Base-by-base conservation (phyloP, 1,140 invertebrate species). In the Drosophila ironensis region DNA sequence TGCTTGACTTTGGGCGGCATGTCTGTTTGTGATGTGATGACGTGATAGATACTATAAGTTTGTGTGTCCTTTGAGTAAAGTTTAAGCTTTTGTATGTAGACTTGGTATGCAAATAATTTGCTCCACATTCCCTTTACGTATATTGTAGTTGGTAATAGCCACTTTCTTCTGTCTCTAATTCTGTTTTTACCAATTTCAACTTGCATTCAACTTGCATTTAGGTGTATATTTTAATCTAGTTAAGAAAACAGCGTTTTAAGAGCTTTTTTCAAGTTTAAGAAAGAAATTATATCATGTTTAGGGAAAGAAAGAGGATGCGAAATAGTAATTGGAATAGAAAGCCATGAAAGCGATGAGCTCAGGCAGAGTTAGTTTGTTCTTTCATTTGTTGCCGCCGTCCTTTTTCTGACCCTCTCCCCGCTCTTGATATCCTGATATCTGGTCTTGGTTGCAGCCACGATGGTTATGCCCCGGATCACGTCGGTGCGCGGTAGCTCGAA, bases 381-480 rank as follows among this genome's bases (percentile, higher is more conserved):
- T 63, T 61, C 56, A 63, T 63, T 63, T 67, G 64, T 54, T 44
- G 35, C 4, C 25, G 25, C 33, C 27, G 14, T 7, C 16, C 5
- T 6, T 35, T 19, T 47, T 61, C 41, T 20, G 30, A 6, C 30
- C 59, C 30, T 7, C 22, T 19, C 7, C 17, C 16, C 14, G 12
- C 2, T 11, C 12, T 61, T 38, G 19, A 27, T 9, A 20, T 35
- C 25, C 20, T 28, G 16, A 22, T 24, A 5, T 60, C 22, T 12
- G n/a, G n/a, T 20, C 22, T 25, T 63, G 57, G 38, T 30, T 63
- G 14, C 33, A 63, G 60, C 37, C 42, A 7, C 8, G 14, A 48
- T 63, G 24, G 57, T 63, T 38, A n/a, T 78, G 56, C 72, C 67
- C 24, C 35, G 48, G 64, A 74, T 66, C 52, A 57, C 63, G 11